These are phyloP conservation scores for Gerris buenoi DNA, from an alignment of 1,140 invertebrate genomes.

Conservation along the genomic window DNA sequence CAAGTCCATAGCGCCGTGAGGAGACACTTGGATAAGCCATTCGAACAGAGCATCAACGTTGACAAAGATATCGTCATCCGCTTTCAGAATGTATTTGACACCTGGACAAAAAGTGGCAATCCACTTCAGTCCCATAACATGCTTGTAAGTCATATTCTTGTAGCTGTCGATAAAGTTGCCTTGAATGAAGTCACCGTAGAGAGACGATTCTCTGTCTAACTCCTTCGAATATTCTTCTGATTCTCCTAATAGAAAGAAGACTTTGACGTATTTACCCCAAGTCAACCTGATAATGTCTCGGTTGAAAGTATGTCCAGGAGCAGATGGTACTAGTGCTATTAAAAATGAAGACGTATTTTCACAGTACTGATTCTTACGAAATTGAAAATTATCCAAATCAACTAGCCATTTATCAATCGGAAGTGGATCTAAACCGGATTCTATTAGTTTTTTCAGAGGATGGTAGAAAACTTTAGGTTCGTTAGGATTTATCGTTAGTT, in stretches of 20 bases:
- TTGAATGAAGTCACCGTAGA: slow-evolving; percentile 55
- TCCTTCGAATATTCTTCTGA: slow-evolving; percentile 28
- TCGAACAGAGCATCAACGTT: slow-evolving; percentile 46
- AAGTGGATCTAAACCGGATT: too few species aligned
- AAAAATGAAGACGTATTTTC: too few species aligned
- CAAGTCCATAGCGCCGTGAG: too few species aligned
- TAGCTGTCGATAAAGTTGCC: slow-evolving; percentile 63
- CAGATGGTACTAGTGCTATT: slow-evolving; percentile 50
- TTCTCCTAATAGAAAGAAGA: slow-evolving; percentile 53
- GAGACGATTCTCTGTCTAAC: slow-evolving; percentile 38
- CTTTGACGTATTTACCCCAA: slow-evolving; percentile 39
- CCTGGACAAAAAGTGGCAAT: slow-evolving; percentile 43
- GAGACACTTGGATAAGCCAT: slow-evolving; percentile 42
- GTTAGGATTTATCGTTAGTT: too few species aligned
- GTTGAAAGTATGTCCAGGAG: slow-evolving; percentile 42
- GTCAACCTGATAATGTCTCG: slow-evolving; percentile 40
- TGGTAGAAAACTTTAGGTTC: too few species aligned
- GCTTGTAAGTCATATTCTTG: slow-evolving; percentile 74
- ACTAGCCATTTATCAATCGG: too few species aligned
- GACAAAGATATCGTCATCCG: slow-evolving; percentile 65
- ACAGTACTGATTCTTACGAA: too few species aligned
- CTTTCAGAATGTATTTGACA: slow-evolving; percentile 56
- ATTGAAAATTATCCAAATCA: too few species aligned
- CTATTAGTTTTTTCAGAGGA: too few species aligned
- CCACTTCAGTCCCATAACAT: slow-evolving; percentile 71